phyloP scores from a whole-genome alignment of 2,113 vertebrate genomes.

The Sphyrna mokarran region DNA sequence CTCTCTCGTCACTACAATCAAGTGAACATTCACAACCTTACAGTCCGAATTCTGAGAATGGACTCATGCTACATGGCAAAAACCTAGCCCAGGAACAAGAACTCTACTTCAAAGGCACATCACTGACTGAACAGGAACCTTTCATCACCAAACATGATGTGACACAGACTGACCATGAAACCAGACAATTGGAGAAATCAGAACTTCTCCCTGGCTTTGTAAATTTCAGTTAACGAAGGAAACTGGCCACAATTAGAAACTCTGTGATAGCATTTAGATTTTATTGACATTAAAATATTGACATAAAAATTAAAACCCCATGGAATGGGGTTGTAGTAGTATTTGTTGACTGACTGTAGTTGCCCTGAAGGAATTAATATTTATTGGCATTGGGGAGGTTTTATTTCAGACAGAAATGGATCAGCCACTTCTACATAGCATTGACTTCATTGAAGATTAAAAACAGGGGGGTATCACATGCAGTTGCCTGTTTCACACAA shows the following conservation, averaged over 20 bases:
- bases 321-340: background rate
- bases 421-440: background rate
- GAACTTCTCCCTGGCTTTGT: constrained; percentile 57
- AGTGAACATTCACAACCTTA: background rate
- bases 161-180: background rate
- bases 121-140: background rate
- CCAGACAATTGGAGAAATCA: background rate
- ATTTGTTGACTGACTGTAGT: background rate
- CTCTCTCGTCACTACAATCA: constrained; percentile 40
- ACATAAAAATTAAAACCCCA: too few relatives aligned
- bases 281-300: background rate
- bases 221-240: constrained; percentile 40
- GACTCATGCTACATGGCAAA: background rate
- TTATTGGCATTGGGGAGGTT: background rate
- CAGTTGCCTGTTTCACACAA: background rate
- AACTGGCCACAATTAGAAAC: background rate
- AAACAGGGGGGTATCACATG: background rate
- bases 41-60: constrained; percentile 32
- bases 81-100: background rate
- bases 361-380: background rate
- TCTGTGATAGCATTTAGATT: background rate
- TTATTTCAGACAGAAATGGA: background rate
- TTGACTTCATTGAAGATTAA: background rate
- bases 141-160: background rate
- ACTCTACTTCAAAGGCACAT: background rate